phyloP scores from a whole-genome alignment of 35 echinoderm and acorn worm genomes.

The Ophiothrix spiculata region DNA sequence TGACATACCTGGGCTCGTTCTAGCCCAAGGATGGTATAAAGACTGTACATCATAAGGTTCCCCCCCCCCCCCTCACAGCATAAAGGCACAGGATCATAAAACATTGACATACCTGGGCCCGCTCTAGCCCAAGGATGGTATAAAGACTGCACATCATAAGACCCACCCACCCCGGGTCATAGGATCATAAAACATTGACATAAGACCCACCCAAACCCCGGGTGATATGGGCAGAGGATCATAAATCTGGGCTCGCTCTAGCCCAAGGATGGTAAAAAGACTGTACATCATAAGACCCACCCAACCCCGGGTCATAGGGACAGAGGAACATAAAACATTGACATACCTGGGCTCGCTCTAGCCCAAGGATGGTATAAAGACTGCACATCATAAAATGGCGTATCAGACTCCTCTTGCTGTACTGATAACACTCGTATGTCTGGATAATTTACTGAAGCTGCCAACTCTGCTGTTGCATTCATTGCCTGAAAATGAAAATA shows the following conservation, averaged over 20 bases:
- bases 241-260: constrained; percentile 54
- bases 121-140: too few species aligned
- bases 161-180: not conserved
- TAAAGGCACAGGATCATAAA: too few species aligned
- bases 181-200: not conserved
- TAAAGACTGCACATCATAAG: too few species aligned
- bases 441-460: constrained; percentile 57
- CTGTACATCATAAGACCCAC: too few species aligned
- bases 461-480: constrained; percentile 66
- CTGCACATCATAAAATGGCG: constrained; percentile 63
- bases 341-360: too few species aligned
- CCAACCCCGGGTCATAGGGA: constrained; percentile 60
- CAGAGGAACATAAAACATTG: constrained; percentile 41
- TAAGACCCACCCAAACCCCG: not conserved
- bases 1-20: too few species aligned
- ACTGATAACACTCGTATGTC: constrained; percentile 75
- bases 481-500: constrained; percentile 42
- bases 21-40: too few species aligned
- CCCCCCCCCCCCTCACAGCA: not conserved
- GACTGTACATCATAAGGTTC: not conserved
- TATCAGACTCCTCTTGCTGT: constrained; percentile 26
- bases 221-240: not conserved
- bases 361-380: too few species aligned
- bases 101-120: too few species aligned
- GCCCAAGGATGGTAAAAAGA: too few species aligned